Percentiles rank a stretch among this genome's conserved stretches.
phyloP scores from a whole-genome alignment of 2,888 invertebrate genomes.

The Chromoteleia sp. region DNA sequence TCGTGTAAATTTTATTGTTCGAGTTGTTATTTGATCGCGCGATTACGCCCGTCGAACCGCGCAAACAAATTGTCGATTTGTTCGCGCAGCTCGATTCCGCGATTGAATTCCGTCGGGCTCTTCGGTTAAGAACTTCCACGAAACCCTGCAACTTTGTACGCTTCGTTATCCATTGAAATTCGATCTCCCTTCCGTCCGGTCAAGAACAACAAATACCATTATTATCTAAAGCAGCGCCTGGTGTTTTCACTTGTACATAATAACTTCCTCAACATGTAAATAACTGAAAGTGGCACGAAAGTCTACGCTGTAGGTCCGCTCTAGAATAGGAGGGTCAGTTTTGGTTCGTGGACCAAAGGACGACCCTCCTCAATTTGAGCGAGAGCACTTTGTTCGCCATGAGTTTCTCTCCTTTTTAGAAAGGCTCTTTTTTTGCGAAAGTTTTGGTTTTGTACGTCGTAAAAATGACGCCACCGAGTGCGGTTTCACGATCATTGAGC shows the following conservation, averaged over 20 bases:
- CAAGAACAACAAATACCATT: constrained; percentile 57
- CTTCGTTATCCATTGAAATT: constrained; percentile 28
- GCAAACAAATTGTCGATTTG: neutral
- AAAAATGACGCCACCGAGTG: constrained; percentile 59
- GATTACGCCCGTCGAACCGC: too few species aligned
- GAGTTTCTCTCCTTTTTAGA: constrained; percentile 33
- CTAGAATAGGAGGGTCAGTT: constrained; percentile 70
- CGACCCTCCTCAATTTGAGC: constrained; percentile 63
- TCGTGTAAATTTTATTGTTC: constrained; percentile 27
- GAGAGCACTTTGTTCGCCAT: constrained; percentile 57
- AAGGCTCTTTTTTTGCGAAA: constrained; percentile 29
- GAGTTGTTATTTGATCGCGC: neutral
- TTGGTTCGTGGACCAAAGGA: constrained; percentile 68
- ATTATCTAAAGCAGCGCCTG: constrained; percentile 60
- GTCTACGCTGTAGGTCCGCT: constrained; percentile 80
- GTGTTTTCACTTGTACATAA: constrained; percentile 80
- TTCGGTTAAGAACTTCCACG: constrained; percentile 18
- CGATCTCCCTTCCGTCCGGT: constrained; percentile 4
- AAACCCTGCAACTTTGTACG: constrained; percentile 13
- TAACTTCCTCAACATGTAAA: constrained; percentile 82
- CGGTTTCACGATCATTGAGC: constrained; percentile 44
- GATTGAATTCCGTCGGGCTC: neutral
- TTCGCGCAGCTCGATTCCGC: too few species aligned
- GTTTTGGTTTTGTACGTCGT: constrained; percentile 46
- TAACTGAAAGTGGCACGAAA: constrained; percentile 78